phyloP scores from a whole-genome alignment of 2,113 vertebrate species.

The Glaucomys volans region DNA sequence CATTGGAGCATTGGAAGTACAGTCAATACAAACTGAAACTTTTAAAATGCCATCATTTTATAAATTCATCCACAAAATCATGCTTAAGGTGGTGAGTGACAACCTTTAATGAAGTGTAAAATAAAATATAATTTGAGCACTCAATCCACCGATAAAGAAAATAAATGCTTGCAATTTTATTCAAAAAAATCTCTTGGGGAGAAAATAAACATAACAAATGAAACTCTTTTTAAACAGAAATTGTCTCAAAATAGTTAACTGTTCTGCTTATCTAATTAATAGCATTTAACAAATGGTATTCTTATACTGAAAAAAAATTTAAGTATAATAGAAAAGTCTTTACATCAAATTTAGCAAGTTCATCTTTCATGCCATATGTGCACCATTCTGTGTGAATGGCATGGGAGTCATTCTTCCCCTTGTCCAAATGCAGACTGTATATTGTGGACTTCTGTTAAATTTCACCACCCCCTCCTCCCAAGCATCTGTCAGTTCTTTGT shows the following conservation, averaged over 20 bases:
- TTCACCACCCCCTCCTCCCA: background rate
- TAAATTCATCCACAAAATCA: background rate
- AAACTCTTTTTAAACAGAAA: background rate
- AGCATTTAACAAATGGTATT: background rate
- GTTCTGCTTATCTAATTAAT: background rate
- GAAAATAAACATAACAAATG: background rate
- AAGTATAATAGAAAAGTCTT: background rate
- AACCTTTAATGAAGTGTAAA: background rate
- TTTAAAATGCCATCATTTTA: background rate
- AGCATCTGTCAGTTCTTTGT: constrained; percentile 48
- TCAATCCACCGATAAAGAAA: background rate
- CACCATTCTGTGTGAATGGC: background rate
- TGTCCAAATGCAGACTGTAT: background rate
- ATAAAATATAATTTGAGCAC: background rate
- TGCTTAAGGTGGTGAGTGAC: background rate
- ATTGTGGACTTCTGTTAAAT: constrained; percentile 24
- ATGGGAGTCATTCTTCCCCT: background rate
- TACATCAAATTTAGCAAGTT: constrained; percentile 25
- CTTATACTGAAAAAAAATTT: background rate
- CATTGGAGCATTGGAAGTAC: background rate
- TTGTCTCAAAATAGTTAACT: background rate
- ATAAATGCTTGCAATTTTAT: background rate
- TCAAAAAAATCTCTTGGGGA: background rate
- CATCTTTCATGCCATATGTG: background rate
- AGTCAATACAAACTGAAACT: background rate